Evolutionary conservation across 2,888 invertebrate genomes (phyloP).

Genomic region (Zygothrica quintamaculata): DNA sequence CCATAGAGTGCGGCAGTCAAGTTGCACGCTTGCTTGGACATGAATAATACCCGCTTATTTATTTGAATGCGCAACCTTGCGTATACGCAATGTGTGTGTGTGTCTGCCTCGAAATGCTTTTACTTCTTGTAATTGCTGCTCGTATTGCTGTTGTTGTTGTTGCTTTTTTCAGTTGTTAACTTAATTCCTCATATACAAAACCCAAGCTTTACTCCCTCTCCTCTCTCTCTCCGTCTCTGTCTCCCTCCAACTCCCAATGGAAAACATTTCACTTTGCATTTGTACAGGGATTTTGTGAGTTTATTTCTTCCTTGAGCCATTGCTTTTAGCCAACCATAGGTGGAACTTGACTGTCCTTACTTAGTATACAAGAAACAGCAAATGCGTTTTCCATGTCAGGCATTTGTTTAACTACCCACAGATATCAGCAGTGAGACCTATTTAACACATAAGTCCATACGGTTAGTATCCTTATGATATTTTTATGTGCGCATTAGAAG

Average conservation of each 20-base stretch:
- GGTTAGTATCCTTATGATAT: conserved; percentile 7
- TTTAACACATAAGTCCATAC: conserved; percentile 11
- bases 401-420: conserved; percentile 36
- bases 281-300: conserved; percentile 29
- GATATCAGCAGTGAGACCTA: conserved; percentile 10
- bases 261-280: conserved; percentile 26
- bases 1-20: conserved; percentile 31
- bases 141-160: conserved; percentile 16
- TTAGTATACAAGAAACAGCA: conserved; percentile 20
- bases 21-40: conserved; percentile 67
- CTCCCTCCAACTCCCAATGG: neutral
- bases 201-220: neutral
- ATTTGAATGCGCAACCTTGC: conserved; percentile 64
- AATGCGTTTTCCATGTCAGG: conserved; percentile 70
- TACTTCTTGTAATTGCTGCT: conserved; percentile 25
- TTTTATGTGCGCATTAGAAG: conserved; percentile 38
- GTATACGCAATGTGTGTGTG: conserved; percentile 66
- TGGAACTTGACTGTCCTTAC: conserved; percentile 24
- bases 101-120: conserved; percentile 13
- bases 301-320: conserved; percentile 17
- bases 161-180: conserved; percentile 42
- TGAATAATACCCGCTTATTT: conserved; percentile 70
- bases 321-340: conserved; percentile 21
- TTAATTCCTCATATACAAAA: conserved; percentile 57
- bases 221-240: too few relatives aligned